Conservation (phyloP, 2,888 invertebrate species). For the Spodoptera littoralis region DNA sequence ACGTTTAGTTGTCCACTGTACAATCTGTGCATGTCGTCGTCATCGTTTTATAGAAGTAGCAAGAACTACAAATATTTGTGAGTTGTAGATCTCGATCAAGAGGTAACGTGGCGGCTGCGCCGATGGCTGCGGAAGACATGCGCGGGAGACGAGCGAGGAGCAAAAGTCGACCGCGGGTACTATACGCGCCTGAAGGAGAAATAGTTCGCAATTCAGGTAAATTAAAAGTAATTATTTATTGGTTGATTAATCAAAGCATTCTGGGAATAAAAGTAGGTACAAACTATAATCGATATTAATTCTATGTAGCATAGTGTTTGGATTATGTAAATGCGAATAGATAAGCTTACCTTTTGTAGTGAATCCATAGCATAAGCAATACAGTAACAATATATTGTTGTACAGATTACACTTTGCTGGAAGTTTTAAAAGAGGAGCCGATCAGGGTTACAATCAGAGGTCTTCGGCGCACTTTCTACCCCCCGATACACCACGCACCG, state of each 20-base stretch:
- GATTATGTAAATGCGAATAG: too few species aligned
- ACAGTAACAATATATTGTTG: conserved; percentile 1
- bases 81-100: conserved; percentile 78
- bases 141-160: conserved; percentile 91
- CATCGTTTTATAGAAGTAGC: not conserved
- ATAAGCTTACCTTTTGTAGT: too few species aligned
- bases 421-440: conserved; percentile 95
- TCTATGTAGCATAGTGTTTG: too few species aligned
- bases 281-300: too few species aligned
- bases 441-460: conserved; percentile 95
- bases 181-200: conserved; percentile 95
- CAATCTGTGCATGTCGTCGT: too few species aligned
- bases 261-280: too few species aligned
- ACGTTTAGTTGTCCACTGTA: too few species aligned
- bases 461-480: conserved; percentile 94
- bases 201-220: conserved; percentile 92
- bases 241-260: too few species aligned
- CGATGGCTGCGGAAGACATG: conserved; percentile 78
- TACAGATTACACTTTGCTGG: conserved; percentile 94
- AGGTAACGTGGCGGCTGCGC: conserved; percentile 79
- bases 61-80: conserved; percentile 6
- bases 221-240: not conserved
- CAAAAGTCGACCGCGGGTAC: conserved; percentile 95
- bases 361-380: too few species aligned
- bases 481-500: conserved; percentile 95